Base-by-base conservation (phyloP, 2,797 vertebrate genomes). In the Phoxinus dragarum region DNA sequence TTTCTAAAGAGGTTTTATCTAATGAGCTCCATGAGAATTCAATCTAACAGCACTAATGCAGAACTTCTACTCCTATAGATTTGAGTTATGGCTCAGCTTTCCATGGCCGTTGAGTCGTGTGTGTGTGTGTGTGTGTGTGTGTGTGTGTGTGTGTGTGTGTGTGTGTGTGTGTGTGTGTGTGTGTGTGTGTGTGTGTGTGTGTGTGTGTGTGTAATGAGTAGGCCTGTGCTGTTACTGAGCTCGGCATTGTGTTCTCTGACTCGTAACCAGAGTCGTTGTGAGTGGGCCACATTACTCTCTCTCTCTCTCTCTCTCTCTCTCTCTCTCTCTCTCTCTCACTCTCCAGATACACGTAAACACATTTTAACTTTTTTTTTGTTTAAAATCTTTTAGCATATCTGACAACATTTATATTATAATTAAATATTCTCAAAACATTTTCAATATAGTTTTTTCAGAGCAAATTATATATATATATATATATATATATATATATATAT, bases 21-120 rank as follows among this genome's bases (percentile, higher is more conserved):
- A 85, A 84, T 84, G 82, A 84, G 82, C 82, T 77, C 82, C 82
- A 67, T 67, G 82, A 84, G 82, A 84, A 84, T 78, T 84, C 66
- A 78, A 84, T 84, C 64, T 42, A 78, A 84, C 61, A 69, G 82
- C 64, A 54, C 82, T 84, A 78, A 78, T 47, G 82, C 74, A 78
- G 16, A 78, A 78, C 61, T 69, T 76, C 81, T 67, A 40, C 72
- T 76, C 59, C 59, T 84, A 76, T 76, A 76, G 72, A 76, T 54
- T 52, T 64, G 82, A 76, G 82, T 76, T 76, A 67, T 84, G 82
- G 82, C 34, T 75, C 44, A 40, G 59, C 67, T 84, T 84, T 68
- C 75, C n/a, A 21, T 4, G 27, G 40, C 69, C 21, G 12, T n/a
- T 49, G 68, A 12, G 21, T 12, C 40, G 64, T 36, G 54, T 47